These are phyloP conservation scores for Verasper variegatus DNA, from an alignment of 2,113 vertebrate genomes.

Conservation along the genomic window DNA sequence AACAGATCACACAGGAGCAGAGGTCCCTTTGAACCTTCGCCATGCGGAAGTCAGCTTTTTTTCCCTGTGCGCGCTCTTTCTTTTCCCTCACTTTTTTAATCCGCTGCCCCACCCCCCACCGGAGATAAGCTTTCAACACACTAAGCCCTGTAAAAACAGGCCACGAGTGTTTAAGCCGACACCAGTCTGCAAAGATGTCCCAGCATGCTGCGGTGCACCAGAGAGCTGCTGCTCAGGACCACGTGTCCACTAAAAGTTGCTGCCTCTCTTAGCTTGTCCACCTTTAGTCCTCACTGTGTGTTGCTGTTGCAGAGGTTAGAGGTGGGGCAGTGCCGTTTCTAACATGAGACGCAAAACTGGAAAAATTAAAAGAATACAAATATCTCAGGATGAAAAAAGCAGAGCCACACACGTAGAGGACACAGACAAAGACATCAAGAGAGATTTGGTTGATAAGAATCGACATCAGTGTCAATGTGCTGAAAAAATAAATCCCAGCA, in stretches of 20 bases:
- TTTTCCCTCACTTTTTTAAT: constrained; percentile 30
- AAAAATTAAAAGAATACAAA: too few species aligned
- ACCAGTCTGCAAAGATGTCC: constrained; percentile 56
- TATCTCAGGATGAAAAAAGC: too few species aligned
- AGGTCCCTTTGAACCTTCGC: constrained; percentile 64
- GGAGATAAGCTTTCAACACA: constrained; percentile 68
- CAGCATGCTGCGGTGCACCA: constrained; percentile 33
- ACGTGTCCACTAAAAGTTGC: neutral
- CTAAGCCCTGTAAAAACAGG: constrained; percentile 71
- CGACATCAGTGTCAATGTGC: too few species aligned
- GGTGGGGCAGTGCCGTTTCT: too few species aligned
- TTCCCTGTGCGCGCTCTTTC: constrained; percentile 20
- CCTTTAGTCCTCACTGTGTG: too few species aligned
- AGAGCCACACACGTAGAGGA: too few species aligned
- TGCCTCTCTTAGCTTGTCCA: neutral
- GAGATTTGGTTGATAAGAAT: too few species aligned
- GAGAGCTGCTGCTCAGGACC: neutral
- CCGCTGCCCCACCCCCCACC: constrained; percentile 14
- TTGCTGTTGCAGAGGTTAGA: too few species aligned
- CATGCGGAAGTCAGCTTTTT: constrained; percentile 61
- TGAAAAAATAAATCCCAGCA: too few species aligned
- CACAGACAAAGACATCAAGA: too few species aligned
- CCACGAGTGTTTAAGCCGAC: constrained; percentile 53
- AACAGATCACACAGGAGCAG: constrained; percentile 62
- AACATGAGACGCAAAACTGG: too few species aligned